A percentile compares a stretch with the other conserved stretches of the same genome.
Evolutionary conservation across 2,113 vertebrate genomes (phyloP).

Genomic region (Calyptommatus sinebrachiatus): DNA sequence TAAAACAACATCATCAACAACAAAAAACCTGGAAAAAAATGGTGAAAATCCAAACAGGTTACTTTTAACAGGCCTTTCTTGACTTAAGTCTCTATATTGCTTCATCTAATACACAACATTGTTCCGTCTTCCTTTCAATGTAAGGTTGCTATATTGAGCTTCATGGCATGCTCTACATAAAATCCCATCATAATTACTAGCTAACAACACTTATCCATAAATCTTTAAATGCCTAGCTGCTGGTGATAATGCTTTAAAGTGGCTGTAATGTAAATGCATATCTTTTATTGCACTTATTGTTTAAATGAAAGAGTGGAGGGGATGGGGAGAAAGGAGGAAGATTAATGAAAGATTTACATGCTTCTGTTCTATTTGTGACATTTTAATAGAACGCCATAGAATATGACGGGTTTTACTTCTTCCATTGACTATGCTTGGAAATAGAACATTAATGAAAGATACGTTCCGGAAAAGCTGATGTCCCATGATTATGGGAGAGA

Average conservation of each 20-base stretch:
- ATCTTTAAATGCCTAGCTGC: constrained; percentile 53
- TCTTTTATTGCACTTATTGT: constrained; percentile 52
- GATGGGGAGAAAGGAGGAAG: constrained; percentile 14
- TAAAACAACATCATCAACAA: too few species aligned
- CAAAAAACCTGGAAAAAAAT: not conserved
- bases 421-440: not conserved
- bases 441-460: too few species aligned
- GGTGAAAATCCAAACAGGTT: too few species aligned
- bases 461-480: too few species aligned
- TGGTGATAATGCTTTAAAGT: constrained; percentile 53
- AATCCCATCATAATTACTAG: constrained; percentile 23
- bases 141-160: not conserved
- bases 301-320: constrained; percentile 52
- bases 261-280: constrained; percentile 52
- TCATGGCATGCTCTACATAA: not conserved
- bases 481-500: too few species aligned
- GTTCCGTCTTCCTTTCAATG: not conserved
- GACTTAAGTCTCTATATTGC: not conserved
- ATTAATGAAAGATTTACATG: constrained; percentile 61
- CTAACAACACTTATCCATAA: constrained; percentile 40
- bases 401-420: not conserved
- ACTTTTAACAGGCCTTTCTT: not conserved
- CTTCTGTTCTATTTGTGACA: constrained; percentile 27
- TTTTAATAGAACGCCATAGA: not conserved
- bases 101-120: not conserved